phyloP scores from a whole-genome alignment of 2,888 invertebrate species.

The Limenitis camilla region DNA sequence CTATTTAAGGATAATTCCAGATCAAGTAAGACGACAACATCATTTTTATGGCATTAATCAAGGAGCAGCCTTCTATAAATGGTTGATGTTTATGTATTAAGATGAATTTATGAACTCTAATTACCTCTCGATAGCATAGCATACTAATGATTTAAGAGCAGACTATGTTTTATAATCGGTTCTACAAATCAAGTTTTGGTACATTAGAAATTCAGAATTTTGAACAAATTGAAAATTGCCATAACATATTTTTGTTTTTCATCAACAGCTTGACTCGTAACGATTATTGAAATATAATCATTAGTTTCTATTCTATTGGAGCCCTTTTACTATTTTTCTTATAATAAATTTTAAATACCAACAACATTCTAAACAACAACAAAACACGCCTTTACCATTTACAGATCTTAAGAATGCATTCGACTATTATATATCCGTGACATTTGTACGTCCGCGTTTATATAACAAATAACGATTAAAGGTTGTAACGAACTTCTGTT shows the following conservation, averaged over 20 bases:
- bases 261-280: no score
- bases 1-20: neutral
- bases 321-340: no score
- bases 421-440: constrained; percentile 13
- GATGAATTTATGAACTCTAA: neutral
- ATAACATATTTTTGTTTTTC: no score
- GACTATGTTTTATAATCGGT: no score
- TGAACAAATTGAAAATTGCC: no score
- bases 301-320: no score
- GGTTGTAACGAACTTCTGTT: neutral
- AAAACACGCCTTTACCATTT: constrained; percentile 1
- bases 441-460: constrained; percentile 15
- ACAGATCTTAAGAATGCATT: constrained; percentile 4
- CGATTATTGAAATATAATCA: no score
- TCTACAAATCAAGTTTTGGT: no score
- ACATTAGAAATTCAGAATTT: no score
- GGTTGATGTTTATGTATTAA: neutral
- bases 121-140: neutral
- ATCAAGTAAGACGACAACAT: neutral
- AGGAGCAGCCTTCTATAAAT: neutral
- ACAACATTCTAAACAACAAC: neutral
- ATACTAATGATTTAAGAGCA: neutral
- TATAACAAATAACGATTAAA: constrained; percentile 3
- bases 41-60: neutral
- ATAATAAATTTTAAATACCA: neutral